Percentiles rank a stretch among this genome's conserved stretches.
Evolutionary conservation across 2,113 vertebrate species (phyloP).

Genomic region (Channa argus): DNA sequence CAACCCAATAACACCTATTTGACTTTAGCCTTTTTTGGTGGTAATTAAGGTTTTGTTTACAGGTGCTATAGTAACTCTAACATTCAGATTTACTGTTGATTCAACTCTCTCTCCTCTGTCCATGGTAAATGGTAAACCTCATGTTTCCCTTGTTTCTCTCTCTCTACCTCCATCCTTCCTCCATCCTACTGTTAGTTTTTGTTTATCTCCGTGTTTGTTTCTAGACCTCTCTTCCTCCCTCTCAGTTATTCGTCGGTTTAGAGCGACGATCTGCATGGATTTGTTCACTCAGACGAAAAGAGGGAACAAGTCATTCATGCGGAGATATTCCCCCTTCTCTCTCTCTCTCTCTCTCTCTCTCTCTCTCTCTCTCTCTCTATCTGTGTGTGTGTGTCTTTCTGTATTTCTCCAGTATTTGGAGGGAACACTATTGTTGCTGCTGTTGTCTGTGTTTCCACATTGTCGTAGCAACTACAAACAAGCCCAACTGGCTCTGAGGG

Average conservation of each 20-base stretch:
- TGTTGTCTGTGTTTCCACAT: not conserved
- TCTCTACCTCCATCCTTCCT: not conserved
- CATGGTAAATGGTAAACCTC: too few species aligned
- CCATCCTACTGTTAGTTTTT: not conserved
- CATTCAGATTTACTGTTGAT: too few species aligned
- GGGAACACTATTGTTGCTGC: conserved; percentile 1
- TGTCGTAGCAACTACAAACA: not conserved
- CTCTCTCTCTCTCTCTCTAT: too few species aligned
- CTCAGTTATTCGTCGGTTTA: conserved; percentile 1
- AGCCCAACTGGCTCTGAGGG: conserved; percentile 33
- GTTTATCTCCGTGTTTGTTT: not conserved
- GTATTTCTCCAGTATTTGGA: not conserved
- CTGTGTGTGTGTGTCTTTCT: not conserved
- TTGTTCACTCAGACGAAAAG: conserved; percentile 54
- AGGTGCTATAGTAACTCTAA: too few species aligned
- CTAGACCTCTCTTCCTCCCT: not conserved
- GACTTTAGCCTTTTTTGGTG: too few species aligned
- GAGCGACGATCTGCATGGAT: conserved; percentile 30
- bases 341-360: not conserved
- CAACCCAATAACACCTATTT: too few species aligned
- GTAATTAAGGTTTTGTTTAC: too few species aligned
- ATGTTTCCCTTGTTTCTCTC: not conserved
- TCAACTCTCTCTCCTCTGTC: too few species aligned
- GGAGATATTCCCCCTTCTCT: conserved; percentile 6
- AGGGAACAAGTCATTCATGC: conserved; percentile 64